Evolutionary conservation across 2,888 invertebrate genomes (phyloP), one percentile per base, ranked within the genome.

Genomic region (Aethes cnicana): DNA sequence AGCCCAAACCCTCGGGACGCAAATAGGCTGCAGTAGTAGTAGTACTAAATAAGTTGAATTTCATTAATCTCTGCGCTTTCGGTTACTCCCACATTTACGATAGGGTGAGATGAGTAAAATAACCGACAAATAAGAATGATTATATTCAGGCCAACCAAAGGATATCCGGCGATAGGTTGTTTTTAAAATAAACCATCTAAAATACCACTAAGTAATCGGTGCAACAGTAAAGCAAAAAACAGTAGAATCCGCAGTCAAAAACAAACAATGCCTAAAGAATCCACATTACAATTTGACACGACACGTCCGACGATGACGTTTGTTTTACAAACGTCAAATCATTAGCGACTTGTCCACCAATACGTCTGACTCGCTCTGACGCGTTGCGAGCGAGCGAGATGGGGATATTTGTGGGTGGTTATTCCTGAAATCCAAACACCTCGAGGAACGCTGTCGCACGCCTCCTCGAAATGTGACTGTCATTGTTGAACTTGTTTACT

Each of bases 391-490:
- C 2, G 36, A 37, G 23, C 14, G 50, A 37, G 50, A 44, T 21
- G 14, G 17, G 9, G 2, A 23, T 44, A 43, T 37, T 9, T 53
- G 68, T 73, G 79, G 75, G 80, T 74, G 79, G 63, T 66, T 69
- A 66, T 77, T 71, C 68, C 50, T 69, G 66, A 67, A 69, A 72
- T 61, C 64, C 64, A 67, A 74, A 72, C 76, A 70, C 63, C 64
- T 62, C 57, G 52, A 61, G 58, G 62, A 63, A 59, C 56, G 59
- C 60, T 57, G 61, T 62, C 62, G 55, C 59, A 62, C 69, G 66
- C 70, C 74, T 72, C 68, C 72, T 72, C 61, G 61, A 71, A 75
- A 72, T 65, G 61, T 66, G 68, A 72, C 61, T 74, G 78, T 80
- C 83, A 84, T 75, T 71, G 73, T 72, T 58, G 56, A 54, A 23